phyloP scores from a whole-genome alignment of 2,113 vertebrate genomes.

The Trematomus loennbergii region DNA sequence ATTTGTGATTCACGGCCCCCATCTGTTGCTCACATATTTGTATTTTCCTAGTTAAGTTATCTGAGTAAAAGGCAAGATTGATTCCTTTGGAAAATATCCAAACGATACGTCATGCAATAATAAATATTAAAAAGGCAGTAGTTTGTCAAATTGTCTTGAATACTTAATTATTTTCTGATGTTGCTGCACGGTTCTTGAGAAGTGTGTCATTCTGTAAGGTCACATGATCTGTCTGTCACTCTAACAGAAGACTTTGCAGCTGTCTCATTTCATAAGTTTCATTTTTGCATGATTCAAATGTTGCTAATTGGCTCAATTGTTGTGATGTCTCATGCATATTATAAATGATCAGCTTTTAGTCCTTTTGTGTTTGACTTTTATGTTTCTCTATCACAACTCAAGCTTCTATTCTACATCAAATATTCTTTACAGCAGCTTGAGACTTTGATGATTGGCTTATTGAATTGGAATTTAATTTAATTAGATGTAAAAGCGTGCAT shows the following conservation, averaged over 20 bases:
- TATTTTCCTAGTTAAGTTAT: not conserved
- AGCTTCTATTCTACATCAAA: not conserved
- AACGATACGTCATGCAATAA: no score
- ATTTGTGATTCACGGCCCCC: not conserved
- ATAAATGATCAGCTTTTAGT: not conserved
- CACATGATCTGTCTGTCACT: not conserved
- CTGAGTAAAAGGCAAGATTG: not conserved
- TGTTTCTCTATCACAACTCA: not conserved
- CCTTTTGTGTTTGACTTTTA: not conserved
- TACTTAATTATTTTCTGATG: no score
- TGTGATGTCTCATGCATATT: not conserved
- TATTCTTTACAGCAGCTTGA: constrained; percentile 8
- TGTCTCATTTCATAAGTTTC: constrained; percentile 3
- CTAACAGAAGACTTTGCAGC: no score
- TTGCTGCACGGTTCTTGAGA: no score
- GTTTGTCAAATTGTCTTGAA: not conserved
- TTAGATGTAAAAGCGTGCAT: constrained; percentile 31
- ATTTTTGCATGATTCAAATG: constrained; percentile 30
- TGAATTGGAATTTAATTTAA: constrained; percentile 37
- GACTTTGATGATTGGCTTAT: constrained; percentile 35
- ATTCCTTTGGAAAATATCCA: not conserved
- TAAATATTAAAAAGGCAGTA: no score
- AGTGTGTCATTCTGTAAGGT: not conserved
- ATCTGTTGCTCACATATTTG: constrained; percentile 3
- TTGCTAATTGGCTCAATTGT: constrained; percentile 29